Conservation (phyloP, 2,113 vertebrate genomes). For the Nannobrachium achirus region DNA sequence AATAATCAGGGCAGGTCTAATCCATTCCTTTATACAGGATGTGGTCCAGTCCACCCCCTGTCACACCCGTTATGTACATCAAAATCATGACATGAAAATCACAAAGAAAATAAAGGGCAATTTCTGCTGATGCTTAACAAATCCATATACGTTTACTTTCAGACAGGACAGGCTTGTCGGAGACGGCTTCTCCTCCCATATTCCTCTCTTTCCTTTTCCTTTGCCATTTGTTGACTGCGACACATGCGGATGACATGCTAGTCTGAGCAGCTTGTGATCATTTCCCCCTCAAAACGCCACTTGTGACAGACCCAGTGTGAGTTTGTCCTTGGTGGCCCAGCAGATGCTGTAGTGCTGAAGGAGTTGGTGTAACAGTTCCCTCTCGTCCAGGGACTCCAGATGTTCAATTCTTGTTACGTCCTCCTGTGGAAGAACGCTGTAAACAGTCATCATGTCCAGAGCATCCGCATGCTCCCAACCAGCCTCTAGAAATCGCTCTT, state of each 20-base stretch:
- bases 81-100: background rate
- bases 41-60: background rate
- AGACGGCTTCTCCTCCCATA: slow-evolving; percentile 45
- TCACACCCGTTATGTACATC: background rate
- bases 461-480: slow-evolving; percentile 90
- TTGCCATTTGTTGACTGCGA: slow-evolving; percentile 44
- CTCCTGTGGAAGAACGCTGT: slow-evolving; percentile 86
- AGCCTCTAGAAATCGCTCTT: slow-evolving; percentile 83
- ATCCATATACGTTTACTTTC: slow-evolving; percentile 45
- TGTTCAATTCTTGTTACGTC: slow-evolving; percentile 92
- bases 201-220: slow-evolving; percentile 12
- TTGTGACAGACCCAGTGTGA: slow-evolving; percentile 79
- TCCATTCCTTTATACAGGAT: background rate
- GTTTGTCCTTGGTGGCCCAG: slow-evolving; percentile 91
- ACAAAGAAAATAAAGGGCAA: background rate
- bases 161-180: slow-evolving; percentile 6
- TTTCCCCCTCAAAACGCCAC: slow-evolving; percentile 68
- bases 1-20: no score
- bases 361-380: slow-evolving; percentile 93
- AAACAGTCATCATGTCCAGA: slow-evolving; percentile 92
- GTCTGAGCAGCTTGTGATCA: background rate
- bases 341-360: slow-evolving; percentile 97
- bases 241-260: slow-evolving; percentile 7
- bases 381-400: slow-evolving; percentile 95
- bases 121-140: slow-evolving; percentile 39